phyloP scores from a whole-genome alignment of 2,113 vertebrate species.

The Phyllostomus hastatus region DNA sequence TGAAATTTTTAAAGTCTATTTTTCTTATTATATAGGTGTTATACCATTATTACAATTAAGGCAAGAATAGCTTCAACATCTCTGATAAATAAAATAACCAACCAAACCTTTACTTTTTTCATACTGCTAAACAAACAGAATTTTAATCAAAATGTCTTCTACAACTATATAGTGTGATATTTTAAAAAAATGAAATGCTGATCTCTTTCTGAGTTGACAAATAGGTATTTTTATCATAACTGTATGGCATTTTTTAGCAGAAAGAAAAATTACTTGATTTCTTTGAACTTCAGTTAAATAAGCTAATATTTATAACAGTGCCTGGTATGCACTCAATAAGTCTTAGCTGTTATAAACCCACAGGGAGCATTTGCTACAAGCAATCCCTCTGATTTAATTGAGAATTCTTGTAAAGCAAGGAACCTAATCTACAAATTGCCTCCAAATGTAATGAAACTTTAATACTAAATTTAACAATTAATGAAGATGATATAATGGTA shows the following conservation, averaged over 20 bases:
- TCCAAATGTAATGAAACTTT: conserved; percentile 48
- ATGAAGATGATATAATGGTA: conserved; percentile 45
- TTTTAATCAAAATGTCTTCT: conserved; percentile 13
- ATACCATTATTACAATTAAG: not conserved
- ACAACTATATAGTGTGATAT: not conserved
- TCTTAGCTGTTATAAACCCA: not conserved
- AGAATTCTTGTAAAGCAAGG: conserved; percentile 31
- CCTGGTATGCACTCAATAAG: not conserved
- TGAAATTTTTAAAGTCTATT: not conserved
- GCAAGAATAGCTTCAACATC: not conserved
- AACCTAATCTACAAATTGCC: conserved; percentile 27
- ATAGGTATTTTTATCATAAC: not conserved
- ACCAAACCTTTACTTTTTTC: not conserved
- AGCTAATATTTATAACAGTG: conserved; percentile 16
- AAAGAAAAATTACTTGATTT: not conserved
- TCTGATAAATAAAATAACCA: conserved; percentile 1
- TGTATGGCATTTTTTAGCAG: not conserved
- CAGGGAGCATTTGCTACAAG: not conserved
- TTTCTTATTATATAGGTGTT: not conserved
- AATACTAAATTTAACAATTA: conserved; percentile 61
- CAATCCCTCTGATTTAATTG: conserved; percentile 35
- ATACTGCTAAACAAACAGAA: conserved; percentile 24
- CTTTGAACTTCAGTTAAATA: conserved; percentile 30
- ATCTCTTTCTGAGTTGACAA: conserved; percentile 3
- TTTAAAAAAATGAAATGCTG: not conserved